These are phyloP conservation scores for Argyrosomus japonicus DNA, from an alignment of 2,113 vertebrate genomes.

Conservation along the genomic window DNA sequence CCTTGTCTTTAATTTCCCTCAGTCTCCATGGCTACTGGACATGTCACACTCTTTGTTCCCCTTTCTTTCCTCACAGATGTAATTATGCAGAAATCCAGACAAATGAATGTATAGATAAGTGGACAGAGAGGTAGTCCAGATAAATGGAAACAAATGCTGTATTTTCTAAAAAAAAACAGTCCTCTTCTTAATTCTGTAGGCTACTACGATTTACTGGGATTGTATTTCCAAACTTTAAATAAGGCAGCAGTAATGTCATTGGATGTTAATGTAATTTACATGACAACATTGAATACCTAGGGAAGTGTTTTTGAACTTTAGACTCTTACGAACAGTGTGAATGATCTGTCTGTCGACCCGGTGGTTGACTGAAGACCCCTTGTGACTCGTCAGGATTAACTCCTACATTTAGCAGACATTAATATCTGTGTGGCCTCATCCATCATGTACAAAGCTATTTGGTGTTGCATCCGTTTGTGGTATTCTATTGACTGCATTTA, in stretches of 20 bases:
- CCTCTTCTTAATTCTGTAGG: background rate
- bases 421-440: constrained; percentile 11
- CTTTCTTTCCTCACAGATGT: background rate
- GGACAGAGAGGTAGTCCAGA: too few relatives aligned
- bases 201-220: background rate
- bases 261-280: background rate
- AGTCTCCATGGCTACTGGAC: constrained; percentile 25
- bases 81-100: constrained; percentile 8
- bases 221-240: background rate
- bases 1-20: background rate
- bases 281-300: background rate
- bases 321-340: background rate
- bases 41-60: background rate
- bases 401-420: background rate
- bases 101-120: background rate
- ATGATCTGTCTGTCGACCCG: background rate
- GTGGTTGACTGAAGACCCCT: constrained; percentile 3
- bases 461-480: background rate
- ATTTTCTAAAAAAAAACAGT: background rate
- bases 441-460: constrained; percentile 3
- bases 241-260: background rate
- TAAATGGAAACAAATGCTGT: background rate
- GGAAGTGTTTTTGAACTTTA: constrained; percentile 1
- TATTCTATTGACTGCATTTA: background rate
- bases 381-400: constrained; percentile 14